Conservation (phyloP, 2,113 vertebrate species). For the Nibea albiflora region DNA sequence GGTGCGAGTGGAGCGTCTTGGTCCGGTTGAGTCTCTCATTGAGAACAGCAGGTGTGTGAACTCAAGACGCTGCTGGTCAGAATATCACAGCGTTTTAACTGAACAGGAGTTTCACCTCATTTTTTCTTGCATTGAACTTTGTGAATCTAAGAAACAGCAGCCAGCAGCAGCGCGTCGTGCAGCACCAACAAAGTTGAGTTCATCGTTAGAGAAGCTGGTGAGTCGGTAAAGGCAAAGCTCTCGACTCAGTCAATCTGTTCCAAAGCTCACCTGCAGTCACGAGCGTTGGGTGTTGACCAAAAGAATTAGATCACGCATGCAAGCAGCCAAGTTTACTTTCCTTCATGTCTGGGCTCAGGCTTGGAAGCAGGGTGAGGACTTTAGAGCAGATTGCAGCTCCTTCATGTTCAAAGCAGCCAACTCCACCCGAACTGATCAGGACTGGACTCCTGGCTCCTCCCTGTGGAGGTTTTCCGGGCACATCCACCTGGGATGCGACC, state of each 20-base stretch:
- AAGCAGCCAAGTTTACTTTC: neutral
- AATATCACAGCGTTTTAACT: neutral
- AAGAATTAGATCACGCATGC: constrained; percentile 4
- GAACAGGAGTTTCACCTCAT: neutral
- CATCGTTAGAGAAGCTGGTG: neutral
- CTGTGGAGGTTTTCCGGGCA: neutral
- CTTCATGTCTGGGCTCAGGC: neutral
- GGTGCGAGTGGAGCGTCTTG: neutral
- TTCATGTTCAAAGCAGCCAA: neutral
- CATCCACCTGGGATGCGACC: neutral
- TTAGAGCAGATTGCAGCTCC: constrained; percentile 23
- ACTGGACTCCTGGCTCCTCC: constrained; percentile 5
- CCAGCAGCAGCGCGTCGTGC: too few relatives aligned
- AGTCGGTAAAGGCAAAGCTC: neutral
- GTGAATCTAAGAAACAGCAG: too few relatives aligned
- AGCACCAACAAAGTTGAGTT: too few relatives aligned
- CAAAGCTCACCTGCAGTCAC: neutral
- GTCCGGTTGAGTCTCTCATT: neutral
- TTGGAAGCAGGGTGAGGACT: neutral
- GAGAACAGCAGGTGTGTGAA: neutral
- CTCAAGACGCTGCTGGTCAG: too few relatives aligned
- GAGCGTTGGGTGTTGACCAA: constrained; percentile 7
- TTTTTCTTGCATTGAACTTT: too few relatives aligned
- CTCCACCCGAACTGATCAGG: neutral
- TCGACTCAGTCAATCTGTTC: neutral